These are phyloP conservation scores for Hoplostethus atlanticus DNA, from an alignment of 2,797 vertebrate species.

Conservation along the genomic window DNA sequence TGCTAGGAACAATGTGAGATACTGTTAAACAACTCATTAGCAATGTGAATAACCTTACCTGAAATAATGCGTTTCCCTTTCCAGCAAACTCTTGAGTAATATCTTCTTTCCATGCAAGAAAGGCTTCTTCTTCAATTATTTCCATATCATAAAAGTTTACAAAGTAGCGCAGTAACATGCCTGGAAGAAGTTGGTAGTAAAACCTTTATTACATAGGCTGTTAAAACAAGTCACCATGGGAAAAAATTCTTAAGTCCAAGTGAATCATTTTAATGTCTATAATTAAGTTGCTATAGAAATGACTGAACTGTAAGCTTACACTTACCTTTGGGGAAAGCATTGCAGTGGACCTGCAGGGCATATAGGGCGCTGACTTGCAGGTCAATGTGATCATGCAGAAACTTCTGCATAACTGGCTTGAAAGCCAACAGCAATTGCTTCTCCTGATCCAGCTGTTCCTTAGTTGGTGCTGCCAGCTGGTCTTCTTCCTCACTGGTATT, in stretches of 20 bases:
- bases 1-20: no score
- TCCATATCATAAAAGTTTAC: conserved; percentile 99
- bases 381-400: conserved; percentile 95
- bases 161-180: conserved; percentile 99
- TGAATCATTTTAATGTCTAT: no score
- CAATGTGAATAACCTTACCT: conserved; percentile 83
- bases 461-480: conserved; percentile 91
- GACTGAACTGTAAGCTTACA: no score
- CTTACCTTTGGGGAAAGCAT: conserved; percentile 96
- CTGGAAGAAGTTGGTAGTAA: conserved; percentile 66
- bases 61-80: conserved; percentile 99
- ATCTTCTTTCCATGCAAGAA: conserved; percentile 99
- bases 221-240: not conserved
- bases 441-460: conserved; percentile 96
- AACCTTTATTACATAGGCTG: not conserved
- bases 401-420: conserved; percentile 99
- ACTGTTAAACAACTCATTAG: no score
- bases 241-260: no score
- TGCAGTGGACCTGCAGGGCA: conserved; percentile 98
- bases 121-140: conserved; percentile 99
- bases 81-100: conserved; percentile 98
- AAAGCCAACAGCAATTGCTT: conserved; percentile 95
- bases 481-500: conserved; percentile 92
- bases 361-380: conserved; percentile 96
- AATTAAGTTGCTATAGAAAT: not conserved